These are phyloP conservation scores for Micronycteris hirsuta DNA, from an alignment of 2,113 vertebrate species.

Conservation along the genomic window DNA sequence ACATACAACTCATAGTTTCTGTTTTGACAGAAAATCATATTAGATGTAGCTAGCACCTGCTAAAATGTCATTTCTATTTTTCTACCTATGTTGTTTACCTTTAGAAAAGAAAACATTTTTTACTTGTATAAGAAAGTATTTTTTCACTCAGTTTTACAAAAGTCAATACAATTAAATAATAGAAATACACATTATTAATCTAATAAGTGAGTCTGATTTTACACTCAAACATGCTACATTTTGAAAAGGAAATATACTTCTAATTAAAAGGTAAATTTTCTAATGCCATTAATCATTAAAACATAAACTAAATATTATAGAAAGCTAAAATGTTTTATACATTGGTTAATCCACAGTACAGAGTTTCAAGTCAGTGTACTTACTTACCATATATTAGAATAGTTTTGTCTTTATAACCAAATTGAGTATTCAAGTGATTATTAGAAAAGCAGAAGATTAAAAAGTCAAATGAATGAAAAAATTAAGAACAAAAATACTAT, in stretches of 20 bases:
- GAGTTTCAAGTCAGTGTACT: neutral
- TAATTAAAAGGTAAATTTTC: neutral
- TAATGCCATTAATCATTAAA: neutral
- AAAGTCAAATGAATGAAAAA: neutral
- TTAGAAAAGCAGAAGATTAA: neutral
- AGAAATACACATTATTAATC: neutral
- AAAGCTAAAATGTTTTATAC: neutral
- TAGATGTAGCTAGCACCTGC: neutral
- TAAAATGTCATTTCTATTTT: conserved; percentile 47
- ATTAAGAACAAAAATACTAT: neutral
- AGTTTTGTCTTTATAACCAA: neutral
- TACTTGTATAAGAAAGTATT: neutral
- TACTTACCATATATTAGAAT: neutral
- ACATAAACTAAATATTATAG: neutral
- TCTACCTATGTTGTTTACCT: neutral
- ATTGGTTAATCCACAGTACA: neutral
- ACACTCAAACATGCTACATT: neutral
- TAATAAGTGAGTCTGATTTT: neutral
- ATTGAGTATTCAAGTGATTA: neutral
- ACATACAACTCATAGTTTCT: conserved; percentile 10
- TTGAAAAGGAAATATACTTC: neutral
- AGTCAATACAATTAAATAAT: neutral
- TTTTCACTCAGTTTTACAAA: neutral
- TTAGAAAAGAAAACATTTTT: neutral
- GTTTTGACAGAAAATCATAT: conserved; percentile 49